These are phyloP conservation scores for Callospermophilus lateralis DNA, from an alignment of 2,113 vertebrate species.

Conservation along the genomic window DNA sequence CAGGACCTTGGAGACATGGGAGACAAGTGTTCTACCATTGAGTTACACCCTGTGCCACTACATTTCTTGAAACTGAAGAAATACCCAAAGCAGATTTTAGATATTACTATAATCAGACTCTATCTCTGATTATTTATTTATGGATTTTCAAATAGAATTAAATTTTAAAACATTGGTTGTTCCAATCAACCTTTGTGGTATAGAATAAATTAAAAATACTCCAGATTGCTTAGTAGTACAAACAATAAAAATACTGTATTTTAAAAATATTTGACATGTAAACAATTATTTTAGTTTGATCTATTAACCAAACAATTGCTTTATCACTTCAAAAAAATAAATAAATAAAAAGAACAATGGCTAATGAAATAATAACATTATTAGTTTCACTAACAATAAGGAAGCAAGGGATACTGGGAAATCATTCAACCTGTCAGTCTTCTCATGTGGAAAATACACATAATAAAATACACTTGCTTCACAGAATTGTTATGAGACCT, in stretches of 20 bases:
- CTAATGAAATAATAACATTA: neutral
- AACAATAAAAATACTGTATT: slow-evolving; percentile 10
- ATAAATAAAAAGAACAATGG: too few species aligned
- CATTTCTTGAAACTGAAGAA: slow-evolving; percentile 30
- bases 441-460: neutral
- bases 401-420: neutral
- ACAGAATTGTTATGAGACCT: slow-evolving; percentile 33
- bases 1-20: neutral
- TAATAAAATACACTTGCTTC: neutral
- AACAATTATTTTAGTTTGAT: slow-evolving; percentile 42
- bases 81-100: slow-evolving; percentile 26
- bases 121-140: neutral
- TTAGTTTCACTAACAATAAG: neutral
- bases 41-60: neutral
- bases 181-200: neutral
- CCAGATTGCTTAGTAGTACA: neutral
- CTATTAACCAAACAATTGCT: neutral
- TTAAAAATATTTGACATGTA: neutral
- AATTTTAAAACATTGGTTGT: slow-evolving; percentile 45
- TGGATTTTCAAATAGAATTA: slow-evolving; percentile 40
- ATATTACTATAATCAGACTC: neutral
- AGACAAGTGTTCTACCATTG: neutral
- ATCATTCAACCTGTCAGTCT: neutral
- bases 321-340: neutral
- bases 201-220: slow-evolving; percentile 24